Conservation (phyloP, 2,888 invertebrate species). For the Iselma pallidipennis region DNA sequence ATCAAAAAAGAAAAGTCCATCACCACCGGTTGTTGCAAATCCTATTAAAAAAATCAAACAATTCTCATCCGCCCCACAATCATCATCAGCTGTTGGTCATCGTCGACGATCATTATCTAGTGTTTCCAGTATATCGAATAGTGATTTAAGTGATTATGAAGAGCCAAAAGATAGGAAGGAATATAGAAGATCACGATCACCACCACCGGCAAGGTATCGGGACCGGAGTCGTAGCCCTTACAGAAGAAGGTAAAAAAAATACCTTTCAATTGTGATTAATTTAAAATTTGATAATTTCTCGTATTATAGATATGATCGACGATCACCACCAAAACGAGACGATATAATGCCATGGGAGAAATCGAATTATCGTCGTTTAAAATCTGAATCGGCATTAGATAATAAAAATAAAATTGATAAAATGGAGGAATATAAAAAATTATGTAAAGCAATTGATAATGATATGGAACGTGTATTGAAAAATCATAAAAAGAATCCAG, state of each 20-base stretch:
- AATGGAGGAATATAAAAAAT: conserved; percentile 59
- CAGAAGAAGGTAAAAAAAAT: conserved; percentile 22
- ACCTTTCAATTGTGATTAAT: neutral
- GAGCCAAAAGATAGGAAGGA: conserved; percentile 15
- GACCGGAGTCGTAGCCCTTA: conserved; percentile 17
- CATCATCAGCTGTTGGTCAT: conserved; percentile 40
- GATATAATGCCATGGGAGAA: conserved; percentile 32
- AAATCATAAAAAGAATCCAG: conserved; percentile 82
- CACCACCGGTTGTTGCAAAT: conserved; percentile 62
- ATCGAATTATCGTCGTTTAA: conserved; percentile 25
- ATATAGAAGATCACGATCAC: conserved; percentile 13
- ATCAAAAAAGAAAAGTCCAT: conserved; percentile 55
- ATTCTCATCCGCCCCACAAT: conserved; percentile 19
- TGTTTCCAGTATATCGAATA: conserved; percentile 60
- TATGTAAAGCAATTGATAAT: conserved; percentile 59
- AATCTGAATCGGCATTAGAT: conserved; percentile 1
- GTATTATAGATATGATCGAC: conserved; percentile 13
- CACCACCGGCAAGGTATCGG: neutral
- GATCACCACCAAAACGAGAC: conserved; percentile 24
- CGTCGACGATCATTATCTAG: conserved; percentile 58
- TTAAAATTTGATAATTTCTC: neutral
- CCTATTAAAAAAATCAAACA: conserved; percentile 47
- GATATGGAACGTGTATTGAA: conserved; percentile 68
- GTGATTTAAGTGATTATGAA: conserved; percentile 48
- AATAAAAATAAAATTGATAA: conserved; percentile 52